Percentiles rank a stretch among this genome's conserved stretches.
Evolutionary conservation across 2,888 invertebrate species (phyloP).

Genomic region (Tridacna gigas): DNA sequence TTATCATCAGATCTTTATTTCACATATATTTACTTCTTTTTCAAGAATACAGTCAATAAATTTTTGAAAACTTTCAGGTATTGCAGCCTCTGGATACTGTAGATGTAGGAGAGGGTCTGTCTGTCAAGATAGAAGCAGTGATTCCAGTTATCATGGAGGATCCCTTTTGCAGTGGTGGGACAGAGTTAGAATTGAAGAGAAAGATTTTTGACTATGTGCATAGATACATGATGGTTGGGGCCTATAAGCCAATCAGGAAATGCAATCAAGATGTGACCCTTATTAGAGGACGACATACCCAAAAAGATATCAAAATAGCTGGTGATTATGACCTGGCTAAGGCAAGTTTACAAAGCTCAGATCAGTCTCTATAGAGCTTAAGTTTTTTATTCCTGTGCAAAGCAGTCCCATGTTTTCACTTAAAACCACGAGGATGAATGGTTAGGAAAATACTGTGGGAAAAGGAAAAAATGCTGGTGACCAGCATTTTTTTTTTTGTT

Average conservation of each 20-base stretch:
- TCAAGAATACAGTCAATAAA: not conserved
- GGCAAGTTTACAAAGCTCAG: constrained; percentile 15
- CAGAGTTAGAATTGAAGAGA: constrained; percentile 8
- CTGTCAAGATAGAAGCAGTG: constrained; percentile 27
- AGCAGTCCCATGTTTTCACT: not conserved
- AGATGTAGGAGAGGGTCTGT: constrained; percentile 20
- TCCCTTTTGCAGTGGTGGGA: not conserved
- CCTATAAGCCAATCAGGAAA: constrained; percentile 23
- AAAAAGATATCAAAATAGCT: constrained; percentile 42
- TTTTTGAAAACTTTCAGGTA: constrained; percentile 14
- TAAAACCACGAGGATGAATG: not conserved
- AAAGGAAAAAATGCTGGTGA: not conserved
- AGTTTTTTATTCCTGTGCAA: not conserved
- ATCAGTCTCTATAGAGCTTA: not conserved
- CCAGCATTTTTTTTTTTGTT: too few relatives aligned
- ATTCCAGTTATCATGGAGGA: constrained; percentile 8
- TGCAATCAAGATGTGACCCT: constrained; percentile 56
- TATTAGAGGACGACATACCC: constrained; percentile 49
- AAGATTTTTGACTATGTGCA: constrained; percentile 36
- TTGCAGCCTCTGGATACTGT: constrained; percentile 32
- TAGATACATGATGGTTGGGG: constrained; percentile 37
- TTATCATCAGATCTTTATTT: not conserved
- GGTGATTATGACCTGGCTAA: constrained; percentile 48
- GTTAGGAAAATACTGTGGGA: not conserved
- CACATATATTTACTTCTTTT: not conserved